Conservation (phyloP, 2,113 vertebrate species). For the Myxocyprinus asiaticus region DNA sequence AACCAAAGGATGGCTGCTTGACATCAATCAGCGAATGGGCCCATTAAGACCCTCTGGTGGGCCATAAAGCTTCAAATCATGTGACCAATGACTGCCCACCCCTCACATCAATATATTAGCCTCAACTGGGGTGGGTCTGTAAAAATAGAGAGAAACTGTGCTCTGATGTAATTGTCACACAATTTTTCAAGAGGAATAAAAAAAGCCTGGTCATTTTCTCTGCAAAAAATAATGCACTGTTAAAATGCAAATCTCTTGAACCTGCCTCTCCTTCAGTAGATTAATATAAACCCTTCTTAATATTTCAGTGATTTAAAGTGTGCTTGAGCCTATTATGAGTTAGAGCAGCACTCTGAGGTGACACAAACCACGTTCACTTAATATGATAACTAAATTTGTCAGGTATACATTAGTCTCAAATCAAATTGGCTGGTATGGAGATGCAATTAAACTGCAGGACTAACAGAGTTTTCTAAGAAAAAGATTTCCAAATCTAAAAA, state of each 20-base stretch:
- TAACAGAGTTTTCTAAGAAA: neutral
- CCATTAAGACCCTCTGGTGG: constrained; percentile 21
- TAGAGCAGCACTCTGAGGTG: too few relatives aligned
- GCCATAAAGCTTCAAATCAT: constrained; percentile 13
- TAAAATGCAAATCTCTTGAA: constrained; percentile 54
- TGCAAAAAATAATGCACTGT: constrained; percentile 11
- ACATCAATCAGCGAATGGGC: constrained; percentile 37
- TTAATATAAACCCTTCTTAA: constrained; percentile 53
- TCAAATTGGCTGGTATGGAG: neutral
- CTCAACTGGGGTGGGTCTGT: neutral
- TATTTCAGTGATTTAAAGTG: constrained; percentile 45
- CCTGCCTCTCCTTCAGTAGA: constrained; percentile 43
- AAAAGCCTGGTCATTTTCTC: neutral
- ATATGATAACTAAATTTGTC: neutral
- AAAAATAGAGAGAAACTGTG: neutral
- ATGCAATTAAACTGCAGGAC: too few relatives aligned
- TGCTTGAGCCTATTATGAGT: constrained; percentile 42
- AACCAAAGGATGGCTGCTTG: neutral
- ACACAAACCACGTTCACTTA: neutral
- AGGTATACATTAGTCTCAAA: neutral
- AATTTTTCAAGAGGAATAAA: too few relatives aligned
- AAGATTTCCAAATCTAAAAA: neutral
- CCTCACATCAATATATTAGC: constrained; percentile 6
- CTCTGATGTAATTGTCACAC: neutral
- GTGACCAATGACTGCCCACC: constrained; percentile 17